These are phyloP conservation scores for Brachyopa scutellaris DNA, from an alignment of 2,888 invertebrate genomes.

Conservation along the genomic window DNA sequence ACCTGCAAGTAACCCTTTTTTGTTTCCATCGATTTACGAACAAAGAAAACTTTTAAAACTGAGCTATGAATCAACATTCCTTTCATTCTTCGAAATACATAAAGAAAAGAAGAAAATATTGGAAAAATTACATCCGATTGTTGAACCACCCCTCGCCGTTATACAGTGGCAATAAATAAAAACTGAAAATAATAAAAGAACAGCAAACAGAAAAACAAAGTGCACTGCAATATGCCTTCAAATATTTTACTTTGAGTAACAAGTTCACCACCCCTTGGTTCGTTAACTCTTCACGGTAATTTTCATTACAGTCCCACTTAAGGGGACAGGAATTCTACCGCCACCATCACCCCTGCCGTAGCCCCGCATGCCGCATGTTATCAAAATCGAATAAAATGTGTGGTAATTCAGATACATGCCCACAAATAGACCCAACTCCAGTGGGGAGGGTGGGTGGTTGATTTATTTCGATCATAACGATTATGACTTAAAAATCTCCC, in stretches of 20 bases:
- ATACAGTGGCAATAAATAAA: conserved; percentile 57
- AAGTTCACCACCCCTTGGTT: conserved; percentile 77
- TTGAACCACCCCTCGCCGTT: conserved; percentile 32
- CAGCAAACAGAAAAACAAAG: conserved; percentile 19
- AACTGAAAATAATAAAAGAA: conserved; percentile 32
- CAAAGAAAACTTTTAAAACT: conserved; percentile 20
- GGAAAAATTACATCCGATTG: conserved; percentile 54
- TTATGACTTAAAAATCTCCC: conserved; percentile 66
- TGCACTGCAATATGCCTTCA: conserved; percentile 55
- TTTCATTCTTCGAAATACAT: neutral
- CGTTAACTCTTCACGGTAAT: conserved; percentile 79
- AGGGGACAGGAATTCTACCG: neutral
- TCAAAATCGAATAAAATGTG: conserved; percentile 69
- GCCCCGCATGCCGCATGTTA: conserved; percentile 37
- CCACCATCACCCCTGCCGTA: neutral
- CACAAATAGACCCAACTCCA: conserved; percentile 3
- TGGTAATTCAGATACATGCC: conserved; percentile 46
- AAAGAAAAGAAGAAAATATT: conserved; percentile 1
- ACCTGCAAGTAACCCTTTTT: too few relatives aligned
- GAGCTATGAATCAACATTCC: conserved; percentile 58
- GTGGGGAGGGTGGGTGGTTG: conserved; percentile 30
- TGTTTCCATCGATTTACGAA: neutral
- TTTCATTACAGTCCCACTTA: conserved; percentile 56
- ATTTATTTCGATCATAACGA: conserved; percentile 70
- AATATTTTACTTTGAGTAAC: conserved; percentile 70